Evolutionary conservation across 2,888 invertebrate species (phyloP).

Genomic region (Eupithecia insigniata): DNA sequence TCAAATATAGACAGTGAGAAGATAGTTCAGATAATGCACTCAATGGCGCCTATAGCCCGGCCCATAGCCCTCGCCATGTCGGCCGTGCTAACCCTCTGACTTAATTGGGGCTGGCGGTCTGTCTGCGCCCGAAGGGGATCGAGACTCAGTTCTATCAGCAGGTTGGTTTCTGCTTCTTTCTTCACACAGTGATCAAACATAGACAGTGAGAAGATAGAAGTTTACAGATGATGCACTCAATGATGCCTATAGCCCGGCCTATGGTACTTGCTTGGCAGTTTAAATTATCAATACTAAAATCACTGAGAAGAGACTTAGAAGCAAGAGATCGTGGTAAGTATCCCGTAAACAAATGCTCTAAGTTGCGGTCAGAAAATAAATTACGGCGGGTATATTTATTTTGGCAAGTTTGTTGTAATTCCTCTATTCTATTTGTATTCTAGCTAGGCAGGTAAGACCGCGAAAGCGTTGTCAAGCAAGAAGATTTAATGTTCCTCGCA

Average conservation of each 20-base stretch:
- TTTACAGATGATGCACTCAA: conserved; percentile 91
- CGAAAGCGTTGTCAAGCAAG: conserved; percentile 6
- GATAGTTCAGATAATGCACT: conserved; percentile 87
- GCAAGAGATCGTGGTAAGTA: background rate
- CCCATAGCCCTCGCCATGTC: conserved; percentile 89
- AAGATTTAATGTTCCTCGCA: conserved; percentile 7
- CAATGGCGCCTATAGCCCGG: conserved; percentile 92
- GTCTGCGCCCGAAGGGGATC: conserved; percentile 74
- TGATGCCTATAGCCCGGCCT: conserved; percentile 91
- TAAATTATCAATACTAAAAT: background rate
- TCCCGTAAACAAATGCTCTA: background rate
- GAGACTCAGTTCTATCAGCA: conserved; percentile 82
- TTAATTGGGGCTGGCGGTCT: conserved; percentile 86
- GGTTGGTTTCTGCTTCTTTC: conserved; percentile 77
- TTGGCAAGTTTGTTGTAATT: background rate
- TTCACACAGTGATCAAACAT: background rate
- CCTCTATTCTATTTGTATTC: background rate
- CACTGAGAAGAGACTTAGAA: background rate
- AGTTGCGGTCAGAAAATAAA: background rate
- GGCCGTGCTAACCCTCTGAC: conserved; percentile 87
- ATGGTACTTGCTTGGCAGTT: conserved; percentile 84
- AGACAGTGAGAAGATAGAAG: background rate
- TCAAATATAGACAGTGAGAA: background rate
- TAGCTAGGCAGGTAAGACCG: background rate
- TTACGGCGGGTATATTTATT: background rate